These are phyloP conservation scores for Bettongia penicillata DNA, from an alignment of 2,113 vertebrate species.

Conservation along the genomic window DNA sequence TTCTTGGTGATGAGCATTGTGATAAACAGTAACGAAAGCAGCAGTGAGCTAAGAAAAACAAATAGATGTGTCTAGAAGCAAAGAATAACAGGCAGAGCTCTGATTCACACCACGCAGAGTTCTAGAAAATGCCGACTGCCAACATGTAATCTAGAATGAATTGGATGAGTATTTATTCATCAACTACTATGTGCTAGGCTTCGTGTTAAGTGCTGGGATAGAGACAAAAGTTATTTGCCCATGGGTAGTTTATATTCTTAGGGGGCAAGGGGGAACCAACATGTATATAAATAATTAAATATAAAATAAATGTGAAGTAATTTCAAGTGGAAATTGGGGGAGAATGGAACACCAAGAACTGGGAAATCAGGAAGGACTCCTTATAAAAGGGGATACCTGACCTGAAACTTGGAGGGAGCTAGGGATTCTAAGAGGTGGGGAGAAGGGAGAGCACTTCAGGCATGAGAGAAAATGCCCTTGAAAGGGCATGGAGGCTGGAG, in stretches of 20 bases:
- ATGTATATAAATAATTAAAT: background rate
- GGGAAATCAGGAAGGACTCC: background rate
- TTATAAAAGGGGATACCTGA: background rate
- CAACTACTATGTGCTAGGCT: background rate
- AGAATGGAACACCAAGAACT: background rate
- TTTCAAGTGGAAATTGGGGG: background rate
- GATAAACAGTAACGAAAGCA: slow-evolving; percentile 55
- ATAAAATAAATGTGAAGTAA: background rate
- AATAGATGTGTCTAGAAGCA: slow-evolving; percentile 19
- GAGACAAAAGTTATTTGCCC: background rate
- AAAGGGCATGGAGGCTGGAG: background rate
- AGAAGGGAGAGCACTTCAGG: background rate
- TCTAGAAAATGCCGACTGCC: background rate
- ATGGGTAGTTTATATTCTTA: background rate
- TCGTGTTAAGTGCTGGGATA: background rate
- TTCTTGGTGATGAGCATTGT: slow-evolving; percentile 64
- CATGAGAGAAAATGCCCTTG: background rate
- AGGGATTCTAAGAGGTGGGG: background rate
- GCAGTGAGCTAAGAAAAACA: slow-evolving; percentile 44
- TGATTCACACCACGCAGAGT: background rate
- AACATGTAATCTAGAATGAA: background rate
- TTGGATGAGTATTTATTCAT: background rate
- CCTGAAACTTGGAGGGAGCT: too few relatives aligned
- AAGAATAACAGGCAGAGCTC: slow-evolving; percentile 6
- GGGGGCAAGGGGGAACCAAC: background rate